A percentile compares a stretch with the other conserved stretches of the same genome.
phyloP scores from a whole-genome alignment of 2,797 vertebrate genomes.

The Ctenopoma multispine region DNA sequence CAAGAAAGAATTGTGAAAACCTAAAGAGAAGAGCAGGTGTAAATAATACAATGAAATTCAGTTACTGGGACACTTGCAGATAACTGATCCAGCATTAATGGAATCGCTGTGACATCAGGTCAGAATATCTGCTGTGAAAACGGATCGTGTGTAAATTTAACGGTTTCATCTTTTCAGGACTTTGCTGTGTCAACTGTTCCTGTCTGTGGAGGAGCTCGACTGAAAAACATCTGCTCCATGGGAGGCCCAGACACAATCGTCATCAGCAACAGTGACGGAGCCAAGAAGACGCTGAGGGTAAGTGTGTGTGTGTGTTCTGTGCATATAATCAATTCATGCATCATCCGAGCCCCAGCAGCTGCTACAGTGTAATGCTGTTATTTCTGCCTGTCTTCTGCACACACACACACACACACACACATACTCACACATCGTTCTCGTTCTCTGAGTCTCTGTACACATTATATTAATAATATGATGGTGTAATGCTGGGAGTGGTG shows the following conservation, averaged over 20 bases:
- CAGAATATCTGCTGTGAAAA: neutral
- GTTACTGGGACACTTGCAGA: too few relatives aligned
- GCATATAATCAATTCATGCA: too few relatives aligned
- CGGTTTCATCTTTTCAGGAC: constrained; percentile 79
- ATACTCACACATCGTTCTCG: too few relatives aligned
- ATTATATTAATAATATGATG: constrained; percentile 29
- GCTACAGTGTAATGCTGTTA: too few relatives aligned
- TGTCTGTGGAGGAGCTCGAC: constrained; percentile 85
- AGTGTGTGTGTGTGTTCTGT: constrained; percentile 25
- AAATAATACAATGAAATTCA: too few relatives aligned
- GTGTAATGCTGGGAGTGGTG: constrained; percentile 39
- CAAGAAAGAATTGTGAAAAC: too few relatives aligned
- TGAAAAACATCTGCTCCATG: constrained; percentile 94
- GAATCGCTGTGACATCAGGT: neutral
- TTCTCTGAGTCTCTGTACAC: constrained; percentile 10
- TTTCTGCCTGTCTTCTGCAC: too few relatives aligned
- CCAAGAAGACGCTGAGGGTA: constrained; percentile 90
- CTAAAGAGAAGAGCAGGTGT: too few relatives aligned
- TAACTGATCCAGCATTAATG: neutral
- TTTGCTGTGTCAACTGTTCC: constrained; percentile 93
- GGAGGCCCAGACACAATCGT: constrained; percentile 90
- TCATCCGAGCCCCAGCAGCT: too few relatives aligned
- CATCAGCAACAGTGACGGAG: constrained; percentile 87
- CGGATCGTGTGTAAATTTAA: too few relatives aligned
- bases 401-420: too few relatives aligned